Base-by-base conservation (phyloP, 1,140 invertebrate genomes). In the Neodiprion virginianus region DNA sequence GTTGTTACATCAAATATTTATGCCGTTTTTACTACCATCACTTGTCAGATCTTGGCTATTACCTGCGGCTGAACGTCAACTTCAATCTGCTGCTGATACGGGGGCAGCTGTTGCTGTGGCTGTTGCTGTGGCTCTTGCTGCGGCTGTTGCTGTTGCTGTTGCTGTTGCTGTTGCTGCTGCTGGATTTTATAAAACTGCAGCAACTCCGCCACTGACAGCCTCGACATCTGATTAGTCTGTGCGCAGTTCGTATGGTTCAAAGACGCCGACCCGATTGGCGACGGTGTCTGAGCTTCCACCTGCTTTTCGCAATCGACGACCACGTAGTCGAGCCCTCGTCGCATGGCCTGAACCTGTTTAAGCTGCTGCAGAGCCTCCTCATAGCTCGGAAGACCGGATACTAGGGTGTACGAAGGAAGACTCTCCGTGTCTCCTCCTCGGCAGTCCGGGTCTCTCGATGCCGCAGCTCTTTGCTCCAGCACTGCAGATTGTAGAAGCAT, bases 321-420 rank as follows among this genome's bases (percentile, higher is more conserved):
- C 61, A 71, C 12, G 48, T 50, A 65, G 47, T 71, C 53, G 68
- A 21, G 71, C 69, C 48, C 71, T 28, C 48, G 71, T 65, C 40
- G 73, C 71, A 77, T 68, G 76, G 82, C 79, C 68, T 84, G 83
- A 28, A 85, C 78, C 76, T 80, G 81, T 73, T 84, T 83, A 68
- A 91, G 86, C 78, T 91, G 91, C 76, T 91, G 88, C 9, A 92
- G 80, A 3, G 91, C 91, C 78, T 92, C 91, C 48, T 92, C 91
- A 78, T 92, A 92, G 11, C 87, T 91, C 8, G 91, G 91, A 67
- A 92, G 79, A 8, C 91, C 91, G 8, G 91, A 92, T 11, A 91
- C 91, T 67, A 92, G 88, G 0, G 91, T 92, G 80, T 92, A 92
- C 69, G 90, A 91, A 2, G 91, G 91, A 69, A 92, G 79, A 0